A percentile compares a stretch with the other conserved stretches of the same genome.
Conservation (phyloP, 2,113 vertebrate genomes). For the Saccopteryx leptura region DNA sequence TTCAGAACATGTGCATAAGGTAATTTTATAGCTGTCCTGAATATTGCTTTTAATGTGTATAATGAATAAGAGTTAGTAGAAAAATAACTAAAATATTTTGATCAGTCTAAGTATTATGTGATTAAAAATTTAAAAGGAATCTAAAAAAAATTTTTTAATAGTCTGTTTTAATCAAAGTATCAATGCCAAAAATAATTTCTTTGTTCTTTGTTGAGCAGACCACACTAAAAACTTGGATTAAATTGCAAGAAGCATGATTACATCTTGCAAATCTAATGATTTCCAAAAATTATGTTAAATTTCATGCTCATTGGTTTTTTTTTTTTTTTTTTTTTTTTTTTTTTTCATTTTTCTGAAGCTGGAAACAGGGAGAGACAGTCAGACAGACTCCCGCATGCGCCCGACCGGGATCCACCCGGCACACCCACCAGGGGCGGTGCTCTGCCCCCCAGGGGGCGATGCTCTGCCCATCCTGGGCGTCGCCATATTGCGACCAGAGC, state of each 20-base stretch:
- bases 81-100: background rate
- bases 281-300: conserved; percentile 23
- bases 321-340: too few relatives aligned
- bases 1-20: background rate
- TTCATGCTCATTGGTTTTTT: background rate
- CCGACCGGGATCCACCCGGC: too few relatives aligned
- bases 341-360: too few relatives aligned
- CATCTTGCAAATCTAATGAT: background rate
- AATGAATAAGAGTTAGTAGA: background rate
- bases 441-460: too few relatives aligned
- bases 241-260: background rate
- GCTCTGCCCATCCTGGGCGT: too few relatives aligned
- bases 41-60: background rate
- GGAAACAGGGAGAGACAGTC: too few relatives aligned
- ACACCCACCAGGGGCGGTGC: too few relatives aligned
- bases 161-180: background rate
- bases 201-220: background rate
- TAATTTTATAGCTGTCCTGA: background rate
- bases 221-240: background rate
- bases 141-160: background rate
- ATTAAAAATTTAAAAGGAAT: background rate
- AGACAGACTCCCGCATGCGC: too few relatives aligned
- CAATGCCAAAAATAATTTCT: background rate
- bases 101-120: background rate
- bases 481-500: too few relatives aligned